These are phyloP conservation scores for Lophius americanus DNA, from an alignment of 2,797 vertebrate species.

Conservation along the genomic window DNA sequence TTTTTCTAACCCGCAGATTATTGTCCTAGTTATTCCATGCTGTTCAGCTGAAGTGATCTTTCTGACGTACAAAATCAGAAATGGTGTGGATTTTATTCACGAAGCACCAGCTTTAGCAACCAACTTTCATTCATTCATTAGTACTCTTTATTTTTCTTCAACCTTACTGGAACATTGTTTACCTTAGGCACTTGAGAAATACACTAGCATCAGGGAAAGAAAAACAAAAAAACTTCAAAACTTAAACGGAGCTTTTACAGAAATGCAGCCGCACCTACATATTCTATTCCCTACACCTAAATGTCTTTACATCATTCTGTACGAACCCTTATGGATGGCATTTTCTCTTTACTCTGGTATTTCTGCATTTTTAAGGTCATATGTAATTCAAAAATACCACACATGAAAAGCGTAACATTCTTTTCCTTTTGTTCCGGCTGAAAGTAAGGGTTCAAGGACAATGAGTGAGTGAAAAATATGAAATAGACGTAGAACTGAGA, in stretches of 20 bases:
- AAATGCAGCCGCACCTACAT: conserved; percentile 45
- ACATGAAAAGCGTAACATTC: conserved; percentile 32
- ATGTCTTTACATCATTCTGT: conserved; percentile 7
- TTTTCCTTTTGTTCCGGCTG: conserved; percentile 44
- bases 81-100: no score
- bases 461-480: conserved; percentile 27
- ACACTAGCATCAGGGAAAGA: conserved; percentile 7
- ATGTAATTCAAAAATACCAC: conserved; percentile 44
- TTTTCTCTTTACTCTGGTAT: conserved; percentile 32
- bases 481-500: conserved; percentile 30
- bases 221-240: background rate
- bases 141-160: no score
- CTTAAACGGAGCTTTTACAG: conserved; percentile 32
- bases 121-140: no score
- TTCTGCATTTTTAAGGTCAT: conserved; percentile 36
- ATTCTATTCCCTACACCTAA: conserved; percentile 24
- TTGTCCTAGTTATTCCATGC: no score
- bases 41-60: no score
- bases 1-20: no score
- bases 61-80: no score
- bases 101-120: no score
- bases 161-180: no score
- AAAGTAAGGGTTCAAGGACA: conserved; percentile 57
- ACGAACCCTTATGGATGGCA: conserved; percentile 6
- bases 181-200: conserved; percentile 11